phyloP scores from a whole-genome alignment of 2,797 vertebrate genomes.

The Coccyzus lansbergi region DNA sequence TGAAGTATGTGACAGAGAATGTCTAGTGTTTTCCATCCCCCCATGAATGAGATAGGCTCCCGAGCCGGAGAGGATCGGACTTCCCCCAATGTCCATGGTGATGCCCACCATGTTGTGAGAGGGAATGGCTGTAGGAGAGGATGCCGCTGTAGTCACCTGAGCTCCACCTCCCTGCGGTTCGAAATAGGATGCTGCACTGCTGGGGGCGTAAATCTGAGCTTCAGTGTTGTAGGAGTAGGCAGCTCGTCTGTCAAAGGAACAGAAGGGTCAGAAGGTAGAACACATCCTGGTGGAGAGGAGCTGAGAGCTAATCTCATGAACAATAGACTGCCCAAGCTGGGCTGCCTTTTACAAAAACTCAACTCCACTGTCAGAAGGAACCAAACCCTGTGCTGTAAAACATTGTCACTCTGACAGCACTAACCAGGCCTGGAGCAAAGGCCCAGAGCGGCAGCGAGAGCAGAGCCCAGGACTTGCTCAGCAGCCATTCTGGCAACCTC shows the following conservation, averaged over 20 bases:
- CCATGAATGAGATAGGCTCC: conserved; percentile 96
- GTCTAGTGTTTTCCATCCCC: conserved; percentile 89
- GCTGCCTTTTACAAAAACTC: fast-evolving
- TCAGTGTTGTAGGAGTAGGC: conserved; percentile 94
- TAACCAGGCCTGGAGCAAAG: background rate
- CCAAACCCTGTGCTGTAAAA: background rate
- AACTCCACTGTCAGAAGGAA: fast-evolving
- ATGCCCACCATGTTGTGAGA: conserved; percentile 97
- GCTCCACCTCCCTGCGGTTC: conserved; percentile 87
- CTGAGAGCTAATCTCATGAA: fast-evolving
- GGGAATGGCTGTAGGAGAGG: conserved; percentile 87
- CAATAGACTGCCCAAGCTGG: background rate
- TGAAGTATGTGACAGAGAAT: conserved; percentile 91
- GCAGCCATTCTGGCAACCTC: background rate
- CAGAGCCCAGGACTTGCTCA: background rate
- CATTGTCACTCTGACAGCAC: background rate
- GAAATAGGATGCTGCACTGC: conserved; percentile 89
- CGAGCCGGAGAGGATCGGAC: conserved; percentile 91
- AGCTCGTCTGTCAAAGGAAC: conserved; percentile 81
- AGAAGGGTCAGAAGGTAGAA: background rate
- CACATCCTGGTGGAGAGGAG: no score
- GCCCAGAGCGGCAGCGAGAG: fast-evolving
- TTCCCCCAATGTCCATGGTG: conserved; percentile 92
- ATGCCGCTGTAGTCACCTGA: conserved; percentile 92
- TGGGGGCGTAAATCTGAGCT: conserved; percentile 90